Evolutionary conservation across 1,140 invertebrate genomes (phyloP), one percentile per base, ranked within the genome.

Genomic region (Drosophila littoralis): DNA sequence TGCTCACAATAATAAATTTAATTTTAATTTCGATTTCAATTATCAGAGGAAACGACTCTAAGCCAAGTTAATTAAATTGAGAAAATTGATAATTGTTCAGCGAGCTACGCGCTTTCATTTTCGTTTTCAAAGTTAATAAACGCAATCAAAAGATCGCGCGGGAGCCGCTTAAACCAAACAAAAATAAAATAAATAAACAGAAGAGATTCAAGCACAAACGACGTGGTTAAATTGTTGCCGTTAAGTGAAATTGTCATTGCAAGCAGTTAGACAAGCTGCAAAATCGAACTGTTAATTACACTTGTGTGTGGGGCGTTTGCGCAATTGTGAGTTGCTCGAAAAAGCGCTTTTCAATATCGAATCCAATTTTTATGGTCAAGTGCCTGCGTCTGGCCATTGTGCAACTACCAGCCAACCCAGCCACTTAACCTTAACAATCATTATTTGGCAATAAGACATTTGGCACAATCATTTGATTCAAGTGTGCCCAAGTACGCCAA

Each of bases 351-450:
- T 42, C n/a, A 59, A 58, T 17, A 64, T 75, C 38, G 58, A 55
- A 54, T 59, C 61, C 9, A 45, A 45, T 75, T 58, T 61, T 68
- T 59, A 76, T 80, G 66, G 73, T 71, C 76, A 75, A 80, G 79
- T 66, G 75, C n/a, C 75, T 46, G 78, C 28, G 42, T 9, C 45
- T 38, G 55, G 50, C 73, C 75, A 79, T 86, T 86, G 82, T 82
- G 82, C 84, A 86, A 86, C 68, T 33, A 64, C 42, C 57, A 77
- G 83, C 86, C 79, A 80, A 84, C 67, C 45, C 57, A 77, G 83
- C 86, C 79, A 80, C 83, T 88, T 88, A 88, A 89, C 83, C 83
- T 88, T 88, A 88, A 77, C 83, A 89, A 89, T 79, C 85, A 77
- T 88, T 77, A 76, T 86, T 82, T 68, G 77, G 81, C 80, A 78